phyloP scores from a whole-genome alignment of 2,888 invertebrate genomes.

The Andrena praecox region DNA sequence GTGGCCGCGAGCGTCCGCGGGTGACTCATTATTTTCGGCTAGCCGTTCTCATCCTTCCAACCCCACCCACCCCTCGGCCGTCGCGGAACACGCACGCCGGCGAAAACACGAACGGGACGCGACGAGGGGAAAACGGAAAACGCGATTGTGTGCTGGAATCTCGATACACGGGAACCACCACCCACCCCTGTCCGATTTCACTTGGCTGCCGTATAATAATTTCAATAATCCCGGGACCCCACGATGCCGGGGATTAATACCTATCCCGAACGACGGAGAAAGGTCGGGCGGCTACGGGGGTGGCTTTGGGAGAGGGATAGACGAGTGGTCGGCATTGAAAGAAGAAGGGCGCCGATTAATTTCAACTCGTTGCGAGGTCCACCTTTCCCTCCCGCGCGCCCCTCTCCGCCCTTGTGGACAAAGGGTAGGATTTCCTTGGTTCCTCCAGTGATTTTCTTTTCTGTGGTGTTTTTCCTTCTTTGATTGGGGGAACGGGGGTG shows the following conservation, averaged over 20 bases:
- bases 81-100: conserved; percentile 47
- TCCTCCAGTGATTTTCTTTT: conserved; percentile 14
- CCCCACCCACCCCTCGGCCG: neutral
- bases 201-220: conserved; percentile 79
- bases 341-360: conserved; percentile 73
- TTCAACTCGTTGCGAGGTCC: conserved; percentile 64
- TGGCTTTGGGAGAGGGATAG: conserved; percentile 2
- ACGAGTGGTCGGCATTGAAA: conserved; percentile 56
- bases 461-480: neutral
- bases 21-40: conserved; percentile 82
- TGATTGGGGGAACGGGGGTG: neutral
- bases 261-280: conserved; percentile 44
- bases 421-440: neutral
- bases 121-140: conserved; percentile 31
- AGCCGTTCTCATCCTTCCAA: conserved; percentile 72
- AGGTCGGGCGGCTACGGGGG: conserved; percentile 20
- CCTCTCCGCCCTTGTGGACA: neutral
- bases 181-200: conserved; percentile 71
- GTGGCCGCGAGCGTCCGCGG: conserved; percentile 68
- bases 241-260: conserved; percentile 77
- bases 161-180: conserved; percentile 54
- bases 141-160: conserved; percentile 65
- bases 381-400: conserved; percentile 14
- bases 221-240: conserved; percentile 80
- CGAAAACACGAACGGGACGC: conserved; percentile 36